These are phyloP conservation scores for Bryconaethiops microstoma DNA, from an alignment of 2,797 vertebrate species.

Conservation along the genomic window DNA sequence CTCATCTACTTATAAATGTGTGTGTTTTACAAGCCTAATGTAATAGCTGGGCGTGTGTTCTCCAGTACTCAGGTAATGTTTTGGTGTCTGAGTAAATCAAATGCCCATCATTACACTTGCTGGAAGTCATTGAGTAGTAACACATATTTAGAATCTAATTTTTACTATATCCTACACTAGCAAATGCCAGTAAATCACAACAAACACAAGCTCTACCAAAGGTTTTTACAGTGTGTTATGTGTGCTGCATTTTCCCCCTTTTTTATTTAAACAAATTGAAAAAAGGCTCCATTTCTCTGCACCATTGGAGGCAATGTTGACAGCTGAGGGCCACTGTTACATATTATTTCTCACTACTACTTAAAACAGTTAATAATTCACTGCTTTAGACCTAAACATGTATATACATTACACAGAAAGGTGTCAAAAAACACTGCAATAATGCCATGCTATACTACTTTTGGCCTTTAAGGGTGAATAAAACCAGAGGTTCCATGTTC, in stretches of 20 bases:
- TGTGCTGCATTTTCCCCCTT: background rate
- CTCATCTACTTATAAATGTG: too few relatives aligned
- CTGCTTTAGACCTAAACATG: background rate
- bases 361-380: background rate
- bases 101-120: background rate
- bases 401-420: background rate
- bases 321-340: background rate
- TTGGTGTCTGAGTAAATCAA: background rate
- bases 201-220: background rate
- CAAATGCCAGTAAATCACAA: background rate
- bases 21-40: background rate
- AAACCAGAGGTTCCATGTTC: slow-evolving; percentile 72
- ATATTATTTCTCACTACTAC: background rate
- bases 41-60: background rate
- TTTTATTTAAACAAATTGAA: background rate
- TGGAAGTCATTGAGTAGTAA: too few relatives aligned
- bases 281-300: too few relatives aligned
- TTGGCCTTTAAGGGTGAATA: slow-evolving; percentile 69
- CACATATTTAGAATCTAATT: too few relatives aligned
- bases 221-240: background rate
- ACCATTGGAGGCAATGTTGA: background rate
- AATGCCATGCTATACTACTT: background rate
- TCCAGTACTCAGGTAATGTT: background rate
- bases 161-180: too few relatives aligned
- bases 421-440: too few relatives aligned